A percentile compares a stretch with the other conserved stretches of the same genome.
Evolutionary conservation across 2,888 invertebrate species (phyloP).

Genomic region (Lasioglossum oenotherae): DNA sequence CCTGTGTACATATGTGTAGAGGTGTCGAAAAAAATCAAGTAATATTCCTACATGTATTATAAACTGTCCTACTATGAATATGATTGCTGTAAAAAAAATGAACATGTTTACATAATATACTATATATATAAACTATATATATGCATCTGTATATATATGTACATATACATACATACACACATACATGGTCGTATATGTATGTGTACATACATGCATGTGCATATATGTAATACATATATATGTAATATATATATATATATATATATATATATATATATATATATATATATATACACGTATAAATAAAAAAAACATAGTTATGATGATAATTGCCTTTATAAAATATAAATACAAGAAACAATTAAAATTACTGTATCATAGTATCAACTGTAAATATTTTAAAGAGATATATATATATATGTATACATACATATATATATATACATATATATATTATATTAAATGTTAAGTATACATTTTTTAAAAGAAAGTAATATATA

Average conservation of each 20-base stretch:
- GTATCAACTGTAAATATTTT: constrained; percentile 83
- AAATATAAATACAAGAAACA: constrained; percentile 79
- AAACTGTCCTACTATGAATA: constrained; percentile 74
- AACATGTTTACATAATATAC: constrained; percentile 75
- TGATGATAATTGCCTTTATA: constrained; percentile 84
- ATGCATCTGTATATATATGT: constrained; percentile 24
- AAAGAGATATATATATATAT: constrained; percentile 78
- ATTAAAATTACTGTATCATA: constrained; percentile 82
- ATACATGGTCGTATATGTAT: too few species aligned
- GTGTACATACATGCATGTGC: too few species aligned
- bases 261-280: constrained; percentile 22
- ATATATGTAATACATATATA: too few species aligned
- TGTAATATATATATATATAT: constrained; percentile 66
- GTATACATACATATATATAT: constrained; percentile 44
- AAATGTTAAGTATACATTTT: constrained; percentile 84
- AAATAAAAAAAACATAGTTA: constrained; percentile 79
- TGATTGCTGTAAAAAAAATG: constrained; percentile 77
- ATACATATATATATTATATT: constrained; percentile 78
- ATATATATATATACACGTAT: constrained; percentile 54
- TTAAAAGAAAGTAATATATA: constrained; percentile 85
- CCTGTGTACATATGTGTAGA: constrained; percentile 61
- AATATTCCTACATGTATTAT: constrained; percentile 72
- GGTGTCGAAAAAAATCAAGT: constrained; percentile 62
- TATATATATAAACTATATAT: constrained; percentile 41
- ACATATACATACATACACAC: constrained; percentile 27